Percentiles rank a stretch among this genome's conserved stretches.
Evolutionary conservation across 2,888 invertebrate genomes (phyloP).

Genomic region (Cryptosula pallasiana): DNA sequence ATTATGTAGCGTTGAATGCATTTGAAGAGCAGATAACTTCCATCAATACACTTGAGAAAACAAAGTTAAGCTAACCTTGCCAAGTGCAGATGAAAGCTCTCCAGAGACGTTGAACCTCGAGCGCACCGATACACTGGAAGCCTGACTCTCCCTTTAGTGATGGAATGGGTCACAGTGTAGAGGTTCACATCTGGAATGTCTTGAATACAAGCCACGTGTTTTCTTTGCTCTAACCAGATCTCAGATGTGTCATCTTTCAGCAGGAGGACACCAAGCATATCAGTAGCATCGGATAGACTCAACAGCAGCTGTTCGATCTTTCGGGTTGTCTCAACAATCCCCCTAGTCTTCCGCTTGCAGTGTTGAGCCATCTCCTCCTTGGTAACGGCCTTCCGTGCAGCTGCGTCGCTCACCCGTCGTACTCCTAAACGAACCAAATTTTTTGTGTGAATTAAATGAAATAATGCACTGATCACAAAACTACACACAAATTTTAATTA

Average conservation of each 20-base stretch:
- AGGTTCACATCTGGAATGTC: not conserved
- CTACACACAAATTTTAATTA: too few species aligned
- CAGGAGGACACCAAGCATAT: not conserved
- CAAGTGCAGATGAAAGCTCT: not conserved
- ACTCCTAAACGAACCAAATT: not conserved
- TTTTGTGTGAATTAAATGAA: too few species aligned
- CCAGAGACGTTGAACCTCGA: not conserved
- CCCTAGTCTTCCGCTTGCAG: not conserved
- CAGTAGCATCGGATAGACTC: not conserved
- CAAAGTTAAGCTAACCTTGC: not conserved
- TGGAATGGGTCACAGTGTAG: not conserved
- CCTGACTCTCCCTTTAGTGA: not conserved
- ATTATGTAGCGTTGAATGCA: too few species aligned
- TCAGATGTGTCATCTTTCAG: not conserved
- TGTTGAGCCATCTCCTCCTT: not conserved
- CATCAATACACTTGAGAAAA: too few species aligned
- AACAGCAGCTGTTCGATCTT: not conserved
- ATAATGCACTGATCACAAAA: too few species aligned
- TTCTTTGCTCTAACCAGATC: not conserved
- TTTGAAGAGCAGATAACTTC: too few species aligned
- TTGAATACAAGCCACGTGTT: not conserved
- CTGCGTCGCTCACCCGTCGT: too few species aligned
- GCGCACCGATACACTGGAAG: not conserved
- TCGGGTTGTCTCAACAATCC: not conserved
- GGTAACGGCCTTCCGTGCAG: too few species aligned